phyloP scores from a whole-genome alignment of 2,113 vertebrate species.

The Gymnobelideus leadbeateri region DNA sequence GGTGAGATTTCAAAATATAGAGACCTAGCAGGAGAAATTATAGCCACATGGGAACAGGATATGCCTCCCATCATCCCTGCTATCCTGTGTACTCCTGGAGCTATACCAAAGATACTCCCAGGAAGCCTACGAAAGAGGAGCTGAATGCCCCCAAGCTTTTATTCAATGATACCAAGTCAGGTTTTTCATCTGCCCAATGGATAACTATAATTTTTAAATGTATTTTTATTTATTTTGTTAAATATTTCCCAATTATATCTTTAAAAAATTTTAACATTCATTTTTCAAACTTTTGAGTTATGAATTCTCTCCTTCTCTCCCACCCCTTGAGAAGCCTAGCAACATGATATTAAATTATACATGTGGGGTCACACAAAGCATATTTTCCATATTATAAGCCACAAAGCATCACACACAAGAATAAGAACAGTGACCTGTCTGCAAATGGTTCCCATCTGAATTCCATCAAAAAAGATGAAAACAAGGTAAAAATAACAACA shows the following conservation, averaged over 20 bases:
- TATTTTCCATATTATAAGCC: neutral
- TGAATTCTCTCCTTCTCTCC: neutral
- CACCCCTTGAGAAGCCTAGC: neutral
- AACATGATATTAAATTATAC: neutral
- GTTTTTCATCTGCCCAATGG: neutral
- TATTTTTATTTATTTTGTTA: too few relatives aligned
- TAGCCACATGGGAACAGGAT: neutral
- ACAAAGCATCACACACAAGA: neutral
- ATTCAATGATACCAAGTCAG: neutral
- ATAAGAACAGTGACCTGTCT: neutral
- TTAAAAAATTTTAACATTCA: too few relatives aligned
- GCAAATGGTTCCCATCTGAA: neutral
- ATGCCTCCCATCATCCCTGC: neutral
- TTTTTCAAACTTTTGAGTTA: too few relatives aligned
- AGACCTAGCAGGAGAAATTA: neutral
- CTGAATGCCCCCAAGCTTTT: neutral
- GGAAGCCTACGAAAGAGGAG: neutral
- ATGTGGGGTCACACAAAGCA: neutral
- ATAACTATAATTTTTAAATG: neutral
- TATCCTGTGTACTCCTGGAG: neutral
- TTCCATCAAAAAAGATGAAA: neutral
- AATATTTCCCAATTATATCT: too few relatives aligned
- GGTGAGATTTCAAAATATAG: neutral
- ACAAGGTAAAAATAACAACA: neutral
- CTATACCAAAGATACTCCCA: neutral